Conservation (phyloP, 1,140 invertebrate genomes). For the Dendroctonus ponderosae region DNA sequence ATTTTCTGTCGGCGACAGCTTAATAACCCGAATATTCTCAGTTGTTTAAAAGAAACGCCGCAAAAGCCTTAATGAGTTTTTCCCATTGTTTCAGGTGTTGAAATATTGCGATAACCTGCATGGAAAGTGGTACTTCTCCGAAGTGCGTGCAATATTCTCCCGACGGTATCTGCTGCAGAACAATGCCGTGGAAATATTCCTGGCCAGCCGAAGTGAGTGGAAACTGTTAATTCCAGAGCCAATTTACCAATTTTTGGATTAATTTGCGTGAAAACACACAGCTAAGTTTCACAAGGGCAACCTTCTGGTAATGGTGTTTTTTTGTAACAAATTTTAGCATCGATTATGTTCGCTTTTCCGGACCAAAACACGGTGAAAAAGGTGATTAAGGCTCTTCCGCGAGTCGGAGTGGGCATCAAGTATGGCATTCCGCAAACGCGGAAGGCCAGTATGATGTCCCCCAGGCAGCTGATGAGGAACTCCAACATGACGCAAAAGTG, state of each 20-base stretch:
- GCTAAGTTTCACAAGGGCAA: too few species aligned
- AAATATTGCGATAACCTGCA: conserved; percentile 97
- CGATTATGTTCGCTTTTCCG: conserved; percentile 97
- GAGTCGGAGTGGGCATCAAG: conserved; percentile 98
- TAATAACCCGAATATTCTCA: too few species aligned
- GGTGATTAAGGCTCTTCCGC: conserved; percentile 95
- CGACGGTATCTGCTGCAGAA: conserved; percentile 95
- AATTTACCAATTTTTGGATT: not conserved
- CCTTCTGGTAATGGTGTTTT: too few species aligned
- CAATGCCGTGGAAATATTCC: conserved; percentile 96
- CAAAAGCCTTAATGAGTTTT: not conserved
- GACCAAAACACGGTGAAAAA: conserved; percentile 97
- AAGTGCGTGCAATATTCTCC: conserved; percentile 97
- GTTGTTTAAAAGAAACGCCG: too few species aligned
- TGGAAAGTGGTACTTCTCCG: conserved; percentile 99
- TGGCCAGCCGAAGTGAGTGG: conserved; percentile 94
- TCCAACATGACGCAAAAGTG: conserved; percentile 99
- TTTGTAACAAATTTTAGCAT: conserved; percentile 66
- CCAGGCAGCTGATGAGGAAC: conserved; percentile 94
- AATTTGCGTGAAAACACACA: not conserved
- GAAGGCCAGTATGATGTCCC: conserved; percentile 96
- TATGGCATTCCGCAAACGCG: conserved; percentile 98
- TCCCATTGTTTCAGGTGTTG: conserved; percentile 52
- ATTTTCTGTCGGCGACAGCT: too few species aligned
- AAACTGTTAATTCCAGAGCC: conserved; percentile 5